Conservation (phyloP, 2,797 vertebrate genomes). For the Sebastes matsubarae region DNA sequence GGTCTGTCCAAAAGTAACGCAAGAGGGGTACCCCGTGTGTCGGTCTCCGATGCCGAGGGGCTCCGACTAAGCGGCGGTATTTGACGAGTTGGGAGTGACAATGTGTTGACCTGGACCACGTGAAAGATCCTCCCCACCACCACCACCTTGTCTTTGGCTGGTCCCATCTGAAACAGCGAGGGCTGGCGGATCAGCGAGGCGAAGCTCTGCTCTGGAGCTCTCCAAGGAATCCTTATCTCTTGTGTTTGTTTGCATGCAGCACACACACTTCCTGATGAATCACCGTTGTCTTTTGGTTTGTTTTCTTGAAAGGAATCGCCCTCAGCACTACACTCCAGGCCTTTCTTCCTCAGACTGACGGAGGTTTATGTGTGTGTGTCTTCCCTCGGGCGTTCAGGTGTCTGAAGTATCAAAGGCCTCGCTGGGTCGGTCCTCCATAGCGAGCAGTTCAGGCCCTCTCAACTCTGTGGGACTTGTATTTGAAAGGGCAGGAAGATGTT, state of each 20-base stretch:
- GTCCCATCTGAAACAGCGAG: no score
- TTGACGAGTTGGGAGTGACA: no score
- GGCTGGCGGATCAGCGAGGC: no score
- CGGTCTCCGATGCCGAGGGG: no score
- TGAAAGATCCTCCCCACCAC: no score
- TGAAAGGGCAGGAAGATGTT: slow-evolving; percentile 58
- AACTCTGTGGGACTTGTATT: slow-evolving; percentile 39
- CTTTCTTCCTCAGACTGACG: slow-evolving; percentile 3
- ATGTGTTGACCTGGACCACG: no score
- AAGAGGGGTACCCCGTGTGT: no score
- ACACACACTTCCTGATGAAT: slow-evolving; percentile 22
- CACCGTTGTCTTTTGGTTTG: slow-evolving; percentile 3
- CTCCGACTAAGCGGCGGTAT: no score
- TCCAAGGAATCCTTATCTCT: neutral
- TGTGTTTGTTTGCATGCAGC: slow-evolving; percentile 24
- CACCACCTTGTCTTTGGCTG: no score
- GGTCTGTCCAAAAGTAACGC: no score
- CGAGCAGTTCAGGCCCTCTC: slow-evolving; percentile 30
- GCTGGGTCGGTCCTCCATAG: slow-evolving; percentile 9
- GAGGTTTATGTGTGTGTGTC: neutral
- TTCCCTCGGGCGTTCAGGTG: slow-evolving; percentile 42
- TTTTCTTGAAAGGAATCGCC: slow-evolving; percentile 18
- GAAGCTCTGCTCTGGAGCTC: no score
- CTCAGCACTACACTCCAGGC: neutral
- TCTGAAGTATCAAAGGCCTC: slow-evolving; percentile 49